phyloP scores from a whole-genome alignment of 37 sponge, comb jelly and placozoan species.

The Spongilla lacustris region DNA sequence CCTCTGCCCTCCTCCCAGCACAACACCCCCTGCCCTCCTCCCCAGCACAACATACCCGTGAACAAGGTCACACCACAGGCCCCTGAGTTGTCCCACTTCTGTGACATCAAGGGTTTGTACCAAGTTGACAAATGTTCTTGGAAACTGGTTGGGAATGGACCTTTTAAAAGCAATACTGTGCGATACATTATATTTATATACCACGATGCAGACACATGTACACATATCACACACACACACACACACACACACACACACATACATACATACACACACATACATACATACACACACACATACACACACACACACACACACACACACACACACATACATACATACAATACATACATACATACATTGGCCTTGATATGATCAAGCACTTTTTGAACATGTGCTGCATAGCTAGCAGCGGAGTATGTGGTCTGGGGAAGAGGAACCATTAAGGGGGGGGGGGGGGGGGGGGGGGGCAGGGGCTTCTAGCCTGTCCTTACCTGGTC shows the following conservation, averaged over 20 bases:
- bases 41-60: not conserved
- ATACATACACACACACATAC: constrained; percentile 5
- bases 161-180: not conserved
- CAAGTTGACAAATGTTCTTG: constrained; percentile 41
- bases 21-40: too few species aligned
- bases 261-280: not conserved
- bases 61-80: constrained; percentile 7
- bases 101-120: constrained; percentile 45
- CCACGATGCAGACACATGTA: not conserved
- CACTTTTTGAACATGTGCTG: not conserved
- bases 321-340: not conserved
- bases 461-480: too few species aligned
- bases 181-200: not conserved
- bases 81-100: not conserved
- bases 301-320: not conserved
- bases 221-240: not conserved
- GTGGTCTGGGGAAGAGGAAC: not conserved
- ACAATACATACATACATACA: not conserved
- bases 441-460: not conserved
- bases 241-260: not conserved
- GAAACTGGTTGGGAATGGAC: constrained; percentile 7
- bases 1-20: too few species aligned
- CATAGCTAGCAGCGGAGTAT: not conserved
- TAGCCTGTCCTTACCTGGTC: not conserved
- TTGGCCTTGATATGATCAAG: not conserved